Evolutionary conservation across 2,888 invertebrate species (phyloP).

Genomic region (Ditula angustiorana): DNA sequence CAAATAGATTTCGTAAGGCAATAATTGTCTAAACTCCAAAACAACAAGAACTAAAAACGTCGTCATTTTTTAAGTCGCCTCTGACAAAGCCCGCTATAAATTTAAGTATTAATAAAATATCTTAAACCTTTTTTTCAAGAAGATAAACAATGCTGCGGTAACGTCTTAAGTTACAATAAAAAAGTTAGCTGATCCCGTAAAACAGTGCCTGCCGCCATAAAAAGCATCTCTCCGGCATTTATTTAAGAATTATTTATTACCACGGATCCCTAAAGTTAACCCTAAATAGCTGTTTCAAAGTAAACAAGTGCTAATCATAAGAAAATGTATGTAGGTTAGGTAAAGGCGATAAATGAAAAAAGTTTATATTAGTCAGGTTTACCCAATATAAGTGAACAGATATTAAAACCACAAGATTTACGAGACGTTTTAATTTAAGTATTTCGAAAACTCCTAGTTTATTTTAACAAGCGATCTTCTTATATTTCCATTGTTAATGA

Average conservation of each 20-base stretch:
- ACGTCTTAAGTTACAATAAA: conserved; percentile 30
- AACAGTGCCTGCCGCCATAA: conserved; percentile 28
- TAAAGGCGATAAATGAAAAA: conserved; percentile 35
- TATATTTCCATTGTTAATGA: too few relatives aligned
- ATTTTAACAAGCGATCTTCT: too few relatives aligned
- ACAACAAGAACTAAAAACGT: neutral
- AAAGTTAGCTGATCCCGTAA: conserved; percentile 33
- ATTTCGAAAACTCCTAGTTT: too few relatives aligned
- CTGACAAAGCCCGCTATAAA: conserved; percentile 5
- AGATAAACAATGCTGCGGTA: conserved; percentile 25
- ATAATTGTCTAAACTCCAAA: neutral
- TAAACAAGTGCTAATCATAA: conserved; percentile 42
- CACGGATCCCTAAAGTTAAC: conserved; percentile 32
- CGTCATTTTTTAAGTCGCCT: neutral
- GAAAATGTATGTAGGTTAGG: conserved; percentile 30
- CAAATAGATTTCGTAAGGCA: neutral
- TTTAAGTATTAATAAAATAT: conserved; percentile 35
- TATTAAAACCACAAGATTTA: neutral
- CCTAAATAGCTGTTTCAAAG: conserved; percentile 41
- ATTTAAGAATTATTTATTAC: conserved; percentile 35
- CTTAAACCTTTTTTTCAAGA: conserved; percentile 11
- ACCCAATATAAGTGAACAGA: neutral
- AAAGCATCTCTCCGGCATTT: conserved; percentile 28
- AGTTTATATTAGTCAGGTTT: conserved; percentile 17
- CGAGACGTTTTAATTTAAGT: too few relatives aligned